Base-by-base conservation (phyloP, 2,113 vertebrate species). In the Anarrhichthys ocellatus region DNA sequence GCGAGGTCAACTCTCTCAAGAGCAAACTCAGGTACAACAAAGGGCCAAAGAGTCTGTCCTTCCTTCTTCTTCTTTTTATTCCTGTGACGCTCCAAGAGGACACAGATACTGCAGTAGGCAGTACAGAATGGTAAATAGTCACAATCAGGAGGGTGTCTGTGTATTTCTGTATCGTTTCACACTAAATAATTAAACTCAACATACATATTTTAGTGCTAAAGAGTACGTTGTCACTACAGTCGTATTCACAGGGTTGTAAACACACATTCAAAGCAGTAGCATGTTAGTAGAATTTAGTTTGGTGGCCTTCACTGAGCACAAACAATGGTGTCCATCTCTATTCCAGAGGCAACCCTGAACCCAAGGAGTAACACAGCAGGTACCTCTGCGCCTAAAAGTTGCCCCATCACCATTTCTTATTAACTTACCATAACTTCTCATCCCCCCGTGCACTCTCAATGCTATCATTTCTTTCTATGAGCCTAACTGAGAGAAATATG, bases 261-360 rank as follows among this genome's bases (percentile, higher is more conserved):
- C n/a, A 36, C 32, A 65, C n/a, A 68, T 67, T 77, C 62, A 13
- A 62, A 73, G 32, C 42, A 32, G 48, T 72, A 22, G 20, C 13
- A 0, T 14, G 67, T 58, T 22, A 24, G 67, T 63, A 48, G 36
- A 24, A 54, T 66, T 46, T 48, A 71, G 50, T n/a, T 20, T 2
- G 40, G 17, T 52, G 20, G 65, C 9, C 7, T 82, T 80, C 52
- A 52, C 44, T 61, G 67, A 89, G 58, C 52, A 63, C 70, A 82
- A 91, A 90, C 88, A 87, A 90, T 63, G 17, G 46, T 94, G 95
- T 97, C 64, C 96, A 94, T 98, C 96, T 98, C 95, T 98, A 94
- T 99, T 99, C 93, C 97, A 99, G 97, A 97, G 96, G 96, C 95
- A 97, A 97, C 94, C 97, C 96, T 96, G 97, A 99, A 92, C 92